phyloP scores from a whole-genome alignment of 2,888 invertebrate genomes.

The Miltochrista miniata region DNA sequence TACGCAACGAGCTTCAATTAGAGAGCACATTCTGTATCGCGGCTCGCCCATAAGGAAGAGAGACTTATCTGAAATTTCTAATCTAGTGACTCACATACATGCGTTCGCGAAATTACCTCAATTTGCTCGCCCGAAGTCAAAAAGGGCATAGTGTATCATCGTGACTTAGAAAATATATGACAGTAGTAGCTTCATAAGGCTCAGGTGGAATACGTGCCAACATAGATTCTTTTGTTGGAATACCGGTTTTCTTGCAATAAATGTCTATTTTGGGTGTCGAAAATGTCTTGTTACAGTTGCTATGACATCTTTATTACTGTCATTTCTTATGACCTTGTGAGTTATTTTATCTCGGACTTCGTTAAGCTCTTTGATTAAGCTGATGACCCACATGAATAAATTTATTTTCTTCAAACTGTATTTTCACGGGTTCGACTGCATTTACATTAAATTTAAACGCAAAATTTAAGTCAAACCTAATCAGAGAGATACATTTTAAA shows the following conservation, averaged over 20 bases:
- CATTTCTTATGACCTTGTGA: conserved; percentile 32
- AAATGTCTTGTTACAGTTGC: conserved; percentile 44
- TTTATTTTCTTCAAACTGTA: conserved; percentile 8
- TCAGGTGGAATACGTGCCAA: conserved; percentile 27
- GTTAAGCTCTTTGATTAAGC: conserved; percentile 3
- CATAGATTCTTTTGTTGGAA: conserved; percentile 17
- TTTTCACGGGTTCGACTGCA: conserved; percentile 1
- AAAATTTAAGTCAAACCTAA: conserved; percentile 27
- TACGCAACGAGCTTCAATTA: conserved; percentile 58
- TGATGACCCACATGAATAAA: conserved; percentile 1
- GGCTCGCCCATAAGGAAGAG: conserved; percentile 70
- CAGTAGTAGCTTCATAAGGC: conserved; percentile 7
- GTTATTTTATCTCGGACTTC: conserved; percentile 12
- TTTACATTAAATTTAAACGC: conserved; percentile 34
- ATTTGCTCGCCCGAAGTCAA: conserved; percentile 37
- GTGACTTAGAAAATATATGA: conserved; percentile 28
- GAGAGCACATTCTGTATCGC: conserved; percentile 59
- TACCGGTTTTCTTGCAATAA: conserved; percentile 43
- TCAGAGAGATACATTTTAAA: conserved; percentile 35
- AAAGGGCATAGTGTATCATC: conserved; percentile 39
- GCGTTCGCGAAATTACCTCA: conserved; percentile 62
- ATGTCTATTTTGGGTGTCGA: conserved; percentile 50
- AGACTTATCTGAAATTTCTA: conserved; percentile 72
- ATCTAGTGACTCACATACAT: conserved; percentile 65
- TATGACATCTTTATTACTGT: conserved; percentile 46